phyloP scores from a whole-genome alignment of 2,888 invertebrate genomes.

The Caenorhabditis parvicauda region DNA sequence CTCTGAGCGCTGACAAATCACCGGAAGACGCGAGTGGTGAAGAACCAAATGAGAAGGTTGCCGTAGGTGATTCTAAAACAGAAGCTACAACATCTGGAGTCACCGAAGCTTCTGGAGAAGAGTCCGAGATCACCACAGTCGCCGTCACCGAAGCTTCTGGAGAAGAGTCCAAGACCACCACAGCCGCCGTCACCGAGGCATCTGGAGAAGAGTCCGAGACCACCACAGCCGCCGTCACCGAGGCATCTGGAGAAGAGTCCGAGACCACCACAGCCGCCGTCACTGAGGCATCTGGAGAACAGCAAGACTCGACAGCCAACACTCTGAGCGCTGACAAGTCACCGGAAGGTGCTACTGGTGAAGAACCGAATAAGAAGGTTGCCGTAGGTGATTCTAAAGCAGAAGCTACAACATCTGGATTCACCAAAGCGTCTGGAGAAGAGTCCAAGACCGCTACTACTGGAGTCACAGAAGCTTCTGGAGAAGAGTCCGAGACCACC shows the following conservation, averaged over 20 bases:
- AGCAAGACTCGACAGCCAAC: no score
- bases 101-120: conserved; percentile 13
- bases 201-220: conserved; percentile 13
- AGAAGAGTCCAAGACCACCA: background rate
- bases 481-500: conserved; percentile 3
- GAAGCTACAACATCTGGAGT: conserved; percentile 4
- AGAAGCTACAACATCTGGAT: conserved; percentile 4
- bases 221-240: background rate
- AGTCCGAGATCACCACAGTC: conserved; percentile 2
- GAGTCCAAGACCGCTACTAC: background rate
- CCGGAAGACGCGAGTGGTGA: no score
- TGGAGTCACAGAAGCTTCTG: background rate
- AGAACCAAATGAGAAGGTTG: background rate
- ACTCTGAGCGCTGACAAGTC: no score
- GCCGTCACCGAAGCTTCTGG: no score
- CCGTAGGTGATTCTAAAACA: background rate
- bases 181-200: conserved; percentile 8
- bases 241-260: conserved; percentile 3
- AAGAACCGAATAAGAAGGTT: no score
- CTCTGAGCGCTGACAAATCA: no score
- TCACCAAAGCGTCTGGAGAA: conserved; percentile 5
- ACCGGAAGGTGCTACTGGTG: no score
- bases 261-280: conserved; percentile 5
- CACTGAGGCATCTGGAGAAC: conserved; percentile 11
- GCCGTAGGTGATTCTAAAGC: no score